Base-by-base conservation (phyloP, 1,140 invertebrate species). In the Sycophaga agraensis region DNA sequence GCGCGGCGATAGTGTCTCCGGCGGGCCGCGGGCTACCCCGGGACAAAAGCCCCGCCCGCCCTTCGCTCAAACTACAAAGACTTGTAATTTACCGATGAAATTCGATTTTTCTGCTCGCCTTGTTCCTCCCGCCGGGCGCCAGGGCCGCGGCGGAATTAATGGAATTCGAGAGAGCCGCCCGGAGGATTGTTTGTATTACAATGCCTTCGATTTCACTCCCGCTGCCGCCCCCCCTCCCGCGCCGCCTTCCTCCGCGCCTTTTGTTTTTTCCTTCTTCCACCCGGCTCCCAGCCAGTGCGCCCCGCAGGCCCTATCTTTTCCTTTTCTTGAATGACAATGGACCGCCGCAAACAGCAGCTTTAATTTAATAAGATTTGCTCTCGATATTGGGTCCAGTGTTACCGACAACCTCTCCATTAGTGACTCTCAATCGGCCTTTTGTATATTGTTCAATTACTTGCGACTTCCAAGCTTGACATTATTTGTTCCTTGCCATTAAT, bases 61-160 rank as follows among this genome's bases (percentile, higher is more conserved):
- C 39, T 31, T 49, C 46, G 46, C 43, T 50, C 48, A 50, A 50
- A 34, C 37, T 50, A 62, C 51, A 62, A 62, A 62, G 53, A 56
- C 22, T 62, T 56, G 51, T 62, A 50, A 62, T 56, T 62, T 56
- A 50, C 53, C 60, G 53, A 56, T 55, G 60, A 56, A 56, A 62
- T 56, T 62, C 53, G 51, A 62, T 62, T 62, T 62, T 62, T 62
- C 51, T 50, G 45, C 45, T 45, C 35, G 57, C 24, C 46, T 37
- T 35, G 39, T 46, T 53, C 50, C 21, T 45, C 53, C 24, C 31
- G 22, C n/a, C 40, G 48, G 24, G 34, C 4, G 28, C 11, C 4
- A 31, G 28, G 11, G 28, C 28, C 34, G 9, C 42, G 16, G n/a
- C 35, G 50, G 24, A 62, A 40, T 62, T 62, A 56, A 56, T 56